Percentiles rank a stretch among this genome's conserved stretches.
Evolutionary conservation across 2,113 vertebrate species (phyloP).

Genomic region (Rostratula benghalensis): DNA sequence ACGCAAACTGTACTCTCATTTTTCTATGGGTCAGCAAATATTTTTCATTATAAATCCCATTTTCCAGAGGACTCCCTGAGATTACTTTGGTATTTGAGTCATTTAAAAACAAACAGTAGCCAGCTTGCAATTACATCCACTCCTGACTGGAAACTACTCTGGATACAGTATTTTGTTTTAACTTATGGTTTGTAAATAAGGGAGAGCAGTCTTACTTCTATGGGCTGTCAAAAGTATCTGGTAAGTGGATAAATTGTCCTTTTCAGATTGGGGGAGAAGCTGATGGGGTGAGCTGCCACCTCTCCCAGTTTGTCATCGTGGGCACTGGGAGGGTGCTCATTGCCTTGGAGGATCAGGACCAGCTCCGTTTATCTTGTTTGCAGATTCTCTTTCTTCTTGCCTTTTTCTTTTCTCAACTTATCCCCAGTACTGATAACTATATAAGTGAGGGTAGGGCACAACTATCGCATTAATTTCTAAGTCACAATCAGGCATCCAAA

Average conservation of each 20-base stretch:
- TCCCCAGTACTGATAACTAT: background rate
- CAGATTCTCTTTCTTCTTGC: background rate
- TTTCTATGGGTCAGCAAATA: constrained; percentile 46
- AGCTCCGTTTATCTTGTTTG: background rate
- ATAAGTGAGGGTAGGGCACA: background rate
- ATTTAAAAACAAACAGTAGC: constrained; percentile 24
- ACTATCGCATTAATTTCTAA: background rate
- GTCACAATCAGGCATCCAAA: background rate
- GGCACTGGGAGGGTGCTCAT: background rate
- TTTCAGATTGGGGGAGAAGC: background rate
- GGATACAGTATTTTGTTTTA: background rate
- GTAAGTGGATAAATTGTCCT: background rate
- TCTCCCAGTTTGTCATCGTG: background rate
- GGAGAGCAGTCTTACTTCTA: background rate
- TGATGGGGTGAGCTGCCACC: background rate
- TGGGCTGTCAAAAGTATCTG: background rate
- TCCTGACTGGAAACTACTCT: background rate
- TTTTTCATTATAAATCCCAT: constrained; percentile 52
- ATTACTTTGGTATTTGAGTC: constrained; percentile 34
- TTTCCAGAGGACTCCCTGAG: constrained; percentile 28
- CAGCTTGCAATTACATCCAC: background rate
- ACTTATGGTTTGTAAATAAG: background rate
- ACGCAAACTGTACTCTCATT: background rate
- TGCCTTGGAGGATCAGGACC: background rate
- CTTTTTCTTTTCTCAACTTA: background rate